Percentiles rank a stretch among this genome's conserved stretches.
phyloP scores from a whole-genome alignment of 2,113 vertebrate species.

The Anthoscopus minutus region DNA sequence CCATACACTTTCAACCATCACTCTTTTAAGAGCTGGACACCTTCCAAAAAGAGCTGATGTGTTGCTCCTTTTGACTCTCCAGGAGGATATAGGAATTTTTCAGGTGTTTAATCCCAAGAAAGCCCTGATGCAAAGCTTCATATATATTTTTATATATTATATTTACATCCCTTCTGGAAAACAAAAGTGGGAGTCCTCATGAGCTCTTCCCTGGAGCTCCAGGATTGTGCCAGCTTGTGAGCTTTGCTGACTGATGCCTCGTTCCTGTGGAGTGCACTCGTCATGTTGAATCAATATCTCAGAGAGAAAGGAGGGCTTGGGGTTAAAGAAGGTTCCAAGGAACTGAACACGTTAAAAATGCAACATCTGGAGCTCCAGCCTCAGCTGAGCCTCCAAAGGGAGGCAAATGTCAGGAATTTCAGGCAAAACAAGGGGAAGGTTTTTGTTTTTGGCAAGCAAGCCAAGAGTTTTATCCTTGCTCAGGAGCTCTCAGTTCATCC shows the following conservation, averaged over 20 bases:
- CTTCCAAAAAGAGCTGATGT: not conserved
- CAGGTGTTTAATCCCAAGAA: not conserved
- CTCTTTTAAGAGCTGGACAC: not conserved
- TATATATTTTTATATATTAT: no score
- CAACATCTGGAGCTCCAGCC: not conserved
- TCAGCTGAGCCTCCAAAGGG: not conserved
- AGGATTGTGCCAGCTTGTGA: not conserved
- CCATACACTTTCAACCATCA: not conserved
- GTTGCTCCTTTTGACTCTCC: not conserved
- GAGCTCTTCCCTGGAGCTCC: not conserved
- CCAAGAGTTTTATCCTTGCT: not conserved
- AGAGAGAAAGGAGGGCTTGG: not conserved
- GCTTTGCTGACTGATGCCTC: not conserved
- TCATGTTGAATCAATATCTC: slow-evolving; percentile 39
- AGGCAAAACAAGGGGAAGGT: not conserved
- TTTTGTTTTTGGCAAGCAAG: not conserved
- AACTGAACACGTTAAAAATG: not conserved
- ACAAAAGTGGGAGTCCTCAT: not conserved
- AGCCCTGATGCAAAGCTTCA: not conserved
- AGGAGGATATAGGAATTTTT: not conserved
- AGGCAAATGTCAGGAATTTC: not conserved
- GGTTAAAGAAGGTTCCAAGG: not conserved
- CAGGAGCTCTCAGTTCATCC: not conserved
- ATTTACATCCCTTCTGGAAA: not conserved
- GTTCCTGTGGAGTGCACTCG: not conserved